phyloP scores from a whole-genome alignment of 2,888 invertebrate species.

The Limnephilus auricula region DNA sequence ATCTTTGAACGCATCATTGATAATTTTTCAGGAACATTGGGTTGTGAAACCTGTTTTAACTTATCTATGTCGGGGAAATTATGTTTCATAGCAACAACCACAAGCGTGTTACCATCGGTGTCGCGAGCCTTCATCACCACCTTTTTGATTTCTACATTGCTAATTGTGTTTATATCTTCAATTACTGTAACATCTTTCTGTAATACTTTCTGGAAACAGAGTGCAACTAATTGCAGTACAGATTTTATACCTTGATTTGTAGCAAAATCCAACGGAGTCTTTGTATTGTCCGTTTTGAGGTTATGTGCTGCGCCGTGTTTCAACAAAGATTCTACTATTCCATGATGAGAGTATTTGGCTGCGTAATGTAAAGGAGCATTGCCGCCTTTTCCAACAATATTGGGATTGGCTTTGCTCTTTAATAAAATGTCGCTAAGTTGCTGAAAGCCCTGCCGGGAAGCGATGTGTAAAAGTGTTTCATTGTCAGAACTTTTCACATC shows the following conservation, averaged over 20 bases:
- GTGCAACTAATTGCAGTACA: not conserved
- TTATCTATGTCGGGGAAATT: not conserved
- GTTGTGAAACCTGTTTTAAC: not conserved
- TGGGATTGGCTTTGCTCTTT: constrained; percentile 8
- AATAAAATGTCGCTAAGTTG: constrained; percentile 6
- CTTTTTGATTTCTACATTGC: not conserved
- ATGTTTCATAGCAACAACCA: constrained; percentile 21
- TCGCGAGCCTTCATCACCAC: not conserved
- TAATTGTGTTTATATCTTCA: not conserved
- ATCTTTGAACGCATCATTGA: not conserved
- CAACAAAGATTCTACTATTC: too few relatives aligned
- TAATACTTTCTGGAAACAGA: not conserved
- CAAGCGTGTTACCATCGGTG: not conserved
- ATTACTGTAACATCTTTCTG: not conserved
- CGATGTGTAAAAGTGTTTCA: not conserved
- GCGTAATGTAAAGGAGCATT: not conserved
- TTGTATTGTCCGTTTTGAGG: too few relatives aligned
- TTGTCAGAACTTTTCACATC: not conserved
- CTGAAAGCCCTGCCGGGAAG: not conserved
- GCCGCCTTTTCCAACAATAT: not conserved
- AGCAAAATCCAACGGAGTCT: constrained; percentile 8
- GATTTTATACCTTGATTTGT: not conserved
- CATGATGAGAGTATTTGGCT: too few relatives aligned
- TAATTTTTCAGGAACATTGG: not conserved
- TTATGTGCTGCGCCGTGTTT: too few relatives aligned